phyloP scores from a whole-genome alignment of 2,888 invertebrate genomes.

The Catocala nupta region DNA sequence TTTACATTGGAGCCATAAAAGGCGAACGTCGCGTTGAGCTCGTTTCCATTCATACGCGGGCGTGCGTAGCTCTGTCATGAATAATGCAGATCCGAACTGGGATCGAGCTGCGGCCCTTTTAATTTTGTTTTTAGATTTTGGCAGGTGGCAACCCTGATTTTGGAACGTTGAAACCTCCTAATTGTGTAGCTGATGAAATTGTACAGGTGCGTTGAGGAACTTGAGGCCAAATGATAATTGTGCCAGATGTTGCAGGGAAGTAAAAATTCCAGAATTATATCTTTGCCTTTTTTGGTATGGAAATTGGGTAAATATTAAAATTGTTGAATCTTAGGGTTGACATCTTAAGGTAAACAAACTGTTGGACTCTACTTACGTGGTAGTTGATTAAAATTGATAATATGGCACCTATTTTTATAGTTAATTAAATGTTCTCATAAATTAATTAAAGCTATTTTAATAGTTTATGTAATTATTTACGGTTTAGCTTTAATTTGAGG shows the following conservation, averaged over 20 bases:
- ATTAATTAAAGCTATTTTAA: no score
- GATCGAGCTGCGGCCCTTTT: conserved; percentile 44
- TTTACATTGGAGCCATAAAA: conserved; percentile 64
- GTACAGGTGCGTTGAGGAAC: conserved; percentile 23
- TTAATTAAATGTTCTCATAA: no score
- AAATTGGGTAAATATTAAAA: conserved; percentile 13
- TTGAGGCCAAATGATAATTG: conserved; percentile 29
- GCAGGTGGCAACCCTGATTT: conserved; percentile 39
- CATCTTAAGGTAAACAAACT: background rate
- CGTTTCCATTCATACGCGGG: conserved; percentile 66
- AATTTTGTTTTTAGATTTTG: conserved; percentile 47
- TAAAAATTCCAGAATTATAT: conserved; percentile 10
- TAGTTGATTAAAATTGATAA: no score
- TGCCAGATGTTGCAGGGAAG: conserved; percentile 14
- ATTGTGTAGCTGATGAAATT: conserved; percentile 35
- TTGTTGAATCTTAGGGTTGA: background rate
- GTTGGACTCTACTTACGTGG: no score
- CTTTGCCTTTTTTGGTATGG: conserved; percentile 14
- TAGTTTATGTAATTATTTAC: no score
- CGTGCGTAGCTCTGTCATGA: conserved; percentile 61
- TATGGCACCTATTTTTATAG: no score
- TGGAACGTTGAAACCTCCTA: conserved; percentile 23
- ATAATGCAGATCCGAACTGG: conserved; percentile 57
- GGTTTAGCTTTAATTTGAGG: no score
- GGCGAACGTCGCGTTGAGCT: conserved; percentile 49